Evolutionary conservation across 2,113 vertebrate genomes (phyloP).

Genomic region (Oxyruncus cristatus): DNA sequence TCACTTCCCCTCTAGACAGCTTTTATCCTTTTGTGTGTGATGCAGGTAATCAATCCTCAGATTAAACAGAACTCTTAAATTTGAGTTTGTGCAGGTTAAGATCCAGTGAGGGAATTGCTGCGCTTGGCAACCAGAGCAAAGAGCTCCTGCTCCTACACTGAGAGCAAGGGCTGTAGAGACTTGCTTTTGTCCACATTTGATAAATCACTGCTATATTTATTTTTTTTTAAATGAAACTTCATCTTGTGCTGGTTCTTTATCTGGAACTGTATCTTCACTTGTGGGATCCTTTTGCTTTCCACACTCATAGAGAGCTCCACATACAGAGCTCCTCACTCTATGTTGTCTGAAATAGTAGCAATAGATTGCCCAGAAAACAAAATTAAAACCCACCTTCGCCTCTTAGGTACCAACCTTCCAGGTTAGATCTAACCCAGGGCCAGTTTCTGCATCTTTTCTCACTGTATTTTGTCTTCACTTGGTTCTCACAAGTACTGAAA

Average conservation of each 20-base stretch:
- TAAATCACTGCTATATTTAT: background rate
- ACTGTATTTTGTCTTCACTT: background rate
- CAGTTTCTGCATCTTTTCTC: background rate
- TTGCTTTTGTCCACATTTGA: background rate
- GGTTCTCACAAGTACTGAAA: background rate
- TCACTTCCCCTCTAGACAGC: background rate
- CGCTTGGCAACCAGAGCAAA: background rate
- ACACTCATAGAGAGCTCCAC: background rate
- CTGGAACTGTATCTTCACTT: background rate
- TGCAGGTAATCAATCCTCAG: background rate
- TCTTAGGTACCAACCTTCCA: background rate
- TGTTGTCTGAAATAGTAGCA: background rate
- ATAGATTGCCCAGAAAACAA: background rate
- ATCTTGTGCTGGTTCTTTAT: background rate
- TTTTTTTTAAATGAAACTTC: background rate
- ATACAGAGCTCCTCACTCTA: background rate
- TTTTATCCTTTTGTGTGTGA: background rate
- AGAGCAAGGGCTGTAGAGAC: background rate
- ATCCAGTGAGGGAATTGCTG: background rate
- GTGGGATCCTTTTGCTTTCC: background rate
- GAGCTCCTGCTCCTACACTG: background rate
- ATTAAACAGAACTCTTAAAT: background rate
- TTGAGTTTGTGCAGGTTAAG: background rate
- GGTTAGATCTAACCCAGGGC: background rate
- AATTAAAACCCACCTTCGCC: background rate